Evolutionary conservation across 2,888 invertebrate genomes (phyloP), one percentile per base, ranked within the genome.

Genomic region (Biston stratarius): DNA sequence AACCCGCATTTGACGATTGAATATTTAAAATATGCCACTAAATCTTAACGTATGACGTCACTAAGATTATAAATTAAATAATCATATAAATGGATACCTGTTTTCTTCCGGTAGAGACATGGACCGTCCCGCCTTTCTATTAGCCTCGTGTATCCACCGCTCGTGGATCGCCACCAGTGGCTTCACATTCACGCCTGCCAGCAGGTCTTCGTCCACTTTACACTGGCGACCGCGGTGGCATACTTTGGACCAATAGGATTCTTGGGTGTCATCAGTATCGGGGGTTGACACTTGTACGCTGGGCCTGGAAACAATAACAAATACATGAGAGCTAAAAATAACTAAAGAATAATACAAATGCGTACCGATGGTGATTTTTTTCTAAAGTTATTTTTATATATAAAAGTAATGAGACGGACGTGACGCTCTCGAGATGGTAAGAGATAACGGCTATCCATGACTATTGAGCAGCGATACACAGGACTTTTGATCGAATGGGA

Each of bases 81-180:
- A 24, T 24, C 24, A 24, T 2, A 2, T 24, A 24, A 3, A 2
- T 24, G 24, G 24, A 24, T 57, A 92, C 93, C 89, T 89, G 65
- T 85, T 85, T 71, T 90, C 86, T 62, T 94, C 92, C 24, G 92
- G 93, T 68, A 94, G 73, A 1, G 92, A 92, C 84, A 88, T 80
- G 0, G 92, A 90, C 42, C 94, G 82, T 1, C 79, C 83, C 0
- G 86, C 85, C 72, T 91, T 92, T 72, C 84, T 85, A 44, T 89
- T 92, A 0, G 93, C 92, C 75, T 94, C 94, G 67, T 89, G 86
- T 59, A 94, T 94, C 94, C 94, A 94, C 49, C 82, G 80, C 78
- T 94, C 94, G 74, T 94, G 94, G 64, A 93, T 92, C 0, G 94
- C 94, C 0, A 94, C 94, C 40, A 94, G 74, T 0, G 94, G 94